Conservation (phyloP, 2,113 vertebrate genomes). For the Marmota monax region DNA sequence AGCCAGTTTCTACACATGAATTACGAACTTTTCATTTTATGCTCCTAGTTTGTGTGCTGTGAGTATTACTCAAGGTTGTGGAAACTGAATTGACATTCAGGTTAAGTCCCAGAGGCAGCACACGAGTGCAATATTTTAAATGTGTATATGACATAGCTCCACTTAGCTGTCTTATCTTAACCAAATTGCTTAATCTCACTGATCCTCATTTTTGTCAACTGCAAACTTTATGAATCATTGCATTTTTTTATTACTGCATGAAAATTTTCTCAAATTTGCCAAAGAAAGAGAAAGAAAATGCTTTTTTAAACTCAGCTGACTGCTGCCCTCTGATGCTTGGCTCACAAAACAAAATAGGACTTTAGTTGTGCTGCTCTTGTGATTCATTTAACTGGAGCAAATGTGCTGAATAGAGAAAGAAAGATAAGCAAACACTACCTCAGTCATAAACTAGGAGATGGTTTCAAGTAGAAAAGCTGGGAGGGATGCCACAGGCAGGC, state of each 20-base stretch:
- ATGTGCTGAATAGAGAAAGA: slow-evolving; percentile 66
- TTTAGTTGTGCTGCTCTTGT: slow-evolving; percentile 55
- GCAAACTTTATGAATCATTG: slow-evolving; percentile 58
- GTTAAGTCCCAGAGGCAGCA: background rate
- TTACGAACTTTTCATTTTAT: background rate
- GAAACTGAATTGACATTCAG: background rate
- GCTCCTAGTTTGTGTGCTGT: slow-evolving; percentile 22
- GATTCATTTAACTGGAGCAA: slow-evolving; percentile 54
- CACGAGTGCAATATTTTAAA: background rate
- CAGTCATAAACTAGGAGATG: background rate
- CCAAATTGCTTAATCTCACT: slow-evolving; percentile 56
- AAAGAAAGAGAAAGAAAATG: slow-evolving; percentile 40
- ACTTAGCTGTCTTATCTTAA: slow-evolving; percentile 24
- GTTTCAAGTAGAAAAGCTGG: slow-evolving; percentile 47
- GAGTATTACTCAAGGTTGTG: background rate
- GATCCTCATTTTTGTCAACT: slow-evolving; percentile 50
- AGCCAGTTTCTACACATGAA: slow-evolving; percentile 1
- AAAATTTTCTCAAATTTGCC: slow-evolving; percentile 60
- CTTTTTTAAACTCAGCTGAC: slow-evolving; percentile 55
- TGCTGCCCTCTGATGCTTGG: slow-evolving; percentile 54
- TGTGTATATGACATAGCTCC: background rate
- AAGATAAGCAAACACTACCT: slow-evolving; percentile 68
- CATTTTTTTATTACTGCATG: slow-evolving; percentile 15
- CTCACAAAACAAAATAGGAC: slow-evolving; percentile 65
- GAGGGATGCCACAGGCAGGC: background rate